phyloP scores from a whole-genome alignment of 1,140 invertebrate genomes.

The Trinorchestia longiramus region DNA sequence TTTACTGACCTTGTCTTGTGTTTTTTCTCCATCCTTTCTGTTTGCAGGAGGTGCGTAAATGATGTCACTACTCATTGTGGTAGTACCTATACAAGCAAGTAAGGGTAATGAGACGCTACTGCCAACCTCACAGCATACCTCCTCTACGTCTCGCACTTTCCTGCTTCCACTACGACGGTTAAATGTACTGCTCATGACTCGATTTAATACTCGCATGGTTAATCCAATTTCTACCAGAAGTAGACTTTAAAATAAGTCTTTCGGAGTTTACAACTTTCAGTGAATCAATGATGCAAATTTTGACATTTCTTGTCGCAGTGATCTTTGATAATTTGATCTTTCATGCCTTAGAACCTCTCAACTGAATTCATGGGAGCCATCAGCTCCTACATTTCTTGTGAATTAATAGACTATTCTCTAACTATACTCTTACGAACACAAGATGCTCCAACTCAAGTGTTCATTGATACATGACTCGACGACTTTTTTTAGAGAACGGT shows the following conservation, averaged over 20 bases:
- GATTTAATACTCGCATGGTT: neutral
- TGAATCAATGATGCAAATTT: neutral
- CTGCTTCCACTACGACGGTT: neutral
- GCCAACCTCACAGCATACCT: neutral
- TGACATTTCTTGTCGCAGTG: neutral
- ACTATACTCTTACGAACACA: neutral
- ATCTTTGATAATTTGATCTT: neutral
- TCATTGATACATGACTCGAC: neutral
- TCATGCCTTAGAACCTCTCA: neutral
- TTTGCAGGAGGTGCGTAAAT: conserved; percentile 48
- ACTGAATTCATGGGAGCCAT: neutral
- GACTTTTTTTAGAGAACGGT: neutral
- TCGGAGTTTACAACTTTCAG: neutral
- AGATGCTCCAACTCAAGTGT: neutral
- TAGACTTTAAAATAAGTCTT: neutral
- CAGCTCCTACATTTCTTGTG: neutral
- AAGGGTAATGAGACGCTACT: neutral
- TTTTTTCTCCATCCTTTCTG: conserved; percentile 50
- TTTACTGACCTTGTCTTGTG: conserved; percentile 52
- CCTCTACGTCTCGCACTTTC: conserved; percentile 23
- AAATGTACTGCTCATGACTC: neutral
- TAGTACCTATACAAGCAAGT: conserved; percentile 42
- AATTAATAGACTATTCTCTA: neutral
- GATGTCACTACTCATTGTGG: conserved; percentile 42
- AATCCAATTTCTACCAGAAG: neutral